Conservation (phyloP, 1,140 invertebrate species). For the Antheraea mylitta region DNA sequence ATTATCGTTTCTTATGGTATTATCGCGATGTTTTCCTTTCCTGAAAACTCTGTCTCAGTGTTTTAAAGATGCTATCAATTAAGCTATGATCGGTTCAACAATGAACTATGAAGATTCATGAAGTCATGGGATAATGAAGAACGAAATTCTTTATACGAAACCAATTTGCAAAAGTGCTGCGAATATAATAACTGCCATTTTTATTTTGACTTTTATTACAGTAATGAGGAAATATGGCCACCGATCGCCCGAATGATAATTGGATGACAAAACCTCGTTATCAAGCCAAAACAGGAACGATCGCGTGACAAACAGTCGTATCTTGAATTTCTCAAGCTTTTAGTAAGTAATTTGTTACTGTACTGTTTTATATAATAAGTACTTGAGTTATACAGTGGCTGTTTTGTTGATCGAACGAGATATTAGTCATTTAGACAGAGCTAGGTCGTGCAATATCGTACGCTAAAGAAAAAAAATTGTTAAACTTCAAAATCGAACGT, state of each 20-base stretch:
- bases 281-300: constrained; percentile 14
- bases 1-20: no score
- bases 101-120: no score
- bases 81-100: no score
- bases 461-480: no score
- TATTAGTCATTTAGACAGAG: not conserved
- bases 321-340: constrained; percentile 21
- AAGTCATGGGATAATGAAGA: no score
- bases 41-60: no score
- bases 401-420: not conserved
- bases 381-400: not conserved
- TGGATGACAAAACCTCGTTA: constrained; percentile 20
- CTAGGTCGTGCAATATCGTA: not conserved
- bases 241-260: constrained; percentile 12
- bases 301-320: constrained; percentile 22
- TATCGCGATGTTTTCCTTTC: no score
- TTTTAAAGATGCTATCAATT: no score
- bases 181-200: not conserved
- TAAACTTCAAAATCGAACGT: no score
- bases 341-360: constrained; percentile 5
- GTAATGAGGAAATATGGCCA: not conserved
- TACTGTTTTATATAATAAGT: not conserved
- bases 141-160: not conserved
- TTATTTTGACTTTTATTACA: not conserved
- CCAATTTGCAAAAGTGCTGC: not conserved